Conservation (phyloP, 2,113 vertebrate species). For the Mirza zaza region DNA sequence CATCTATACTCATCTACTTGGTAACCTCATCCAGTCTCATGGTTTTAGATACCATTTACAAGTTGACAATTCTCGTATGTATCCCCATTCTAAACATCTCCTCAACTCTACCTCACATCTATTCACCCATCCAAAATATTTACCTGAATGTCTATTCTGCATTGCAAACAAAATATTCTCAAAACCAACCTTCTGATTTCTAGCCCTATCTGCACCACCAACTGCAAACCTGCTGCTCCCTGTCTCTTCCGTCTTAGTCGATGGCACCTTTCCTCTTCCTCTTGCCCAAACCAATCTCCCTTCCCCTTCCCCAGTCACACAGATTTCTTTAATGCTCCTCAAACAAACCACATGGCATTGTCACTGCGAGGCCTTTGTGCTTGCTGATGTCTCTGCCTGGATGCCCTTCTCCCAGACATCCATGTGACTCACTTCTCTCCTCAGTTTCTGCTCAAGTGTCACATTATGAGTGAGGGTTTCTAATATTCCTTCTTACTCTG, state of each 20-base stretch:
- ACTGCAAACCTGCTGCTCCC: not conserved
- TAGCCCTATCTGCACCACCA: not conserved
- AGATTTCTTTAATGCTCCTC: not conserved
- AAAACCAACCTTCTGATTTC: constrained; percentile 29
- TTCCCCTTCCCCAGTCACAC: not conserved
- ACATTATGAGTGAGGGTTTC: not conserved
- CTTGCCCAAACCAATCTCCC: not conserved
- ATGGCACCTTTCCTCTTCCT: not conserved
- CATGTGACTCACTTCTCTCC: not conserved
- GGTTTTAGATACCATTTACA: not conserved
- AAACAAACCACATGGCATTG: not conserved
- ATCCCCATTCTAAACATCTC: not conserved
- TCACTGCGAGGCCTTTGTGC: not conserved
- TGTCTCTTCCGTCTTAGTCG: not conserved
- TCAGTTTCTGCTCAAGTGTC: not conserved
- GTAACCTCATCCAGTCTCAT: not conserved
- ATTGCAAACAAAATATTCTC: not conserved
- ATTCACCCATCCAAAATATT: not conserved
- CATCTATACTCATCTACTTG: not conserved
- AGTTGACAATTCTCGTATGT: not conserved
- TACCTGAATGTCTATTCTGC: not conserved
- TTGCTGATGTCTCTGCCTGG: not conserved
- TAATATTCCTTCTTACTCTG: not conserved
- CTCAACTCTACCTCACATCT: not conserved
- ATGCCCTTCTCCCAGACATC: not conserved